A percentile compares a stretch with the other conserved stretches of the same genome.
Evolutionary conservation across 2,888 invertebrate genomes (phyloP).

Genomic region (Rhagium mordax): DNA sequence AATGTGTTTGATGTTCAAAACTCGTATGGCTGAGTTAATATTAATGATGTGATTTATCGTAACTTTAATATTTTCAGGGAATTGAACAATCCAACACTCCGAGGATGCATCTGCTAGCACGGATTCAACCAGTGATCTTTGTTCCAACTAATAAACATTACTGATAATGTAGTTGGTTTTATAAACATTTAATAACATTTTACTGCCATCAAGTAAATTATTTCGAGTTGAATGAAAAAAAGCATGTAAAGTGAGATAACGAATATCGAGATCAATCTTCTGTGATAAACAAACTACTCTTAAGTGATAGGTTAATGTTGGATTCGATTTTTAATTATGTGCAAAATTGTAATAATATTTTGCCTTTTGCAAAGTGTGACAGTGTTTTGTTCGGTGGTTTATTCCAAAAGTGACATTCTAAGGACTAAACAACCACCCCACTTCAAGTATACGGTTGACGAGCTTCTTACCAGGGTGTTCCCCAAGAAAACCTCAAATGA

Average conservation of each 20-base stretch:
- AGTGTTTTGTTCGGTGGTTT: constrained; percentile 42
- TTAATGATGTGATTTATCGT: constrained; percentile 45
- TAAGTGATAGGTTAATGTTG: constrained; percentile 36
- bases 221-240: constrained; percentile 36
- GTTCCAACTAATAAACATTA: constrained; percentile 54
- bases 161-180: constrained; percentile 51
- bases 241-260: constrained; percentile 38
- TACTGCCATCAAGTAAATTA: constrained; percentile 29
- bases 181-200: constrained; percentile 45
- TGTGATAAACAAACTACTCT: constrained; percentile 44
- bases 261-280: constrained; percentile 31
- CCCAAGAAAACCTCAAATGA: constrained; percentile 81
- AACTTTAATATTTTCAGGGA: constrained; percentile 39
- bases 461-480: constrained; percentile 78
- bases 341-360: constrained; percentile 38
- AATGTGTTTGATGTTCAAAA: constrained; percentile 33
- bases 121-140: constrained; percentile 56
- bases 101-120: constrained; percentile 53
- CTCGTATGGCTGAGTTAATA: constrained; percentile 43
- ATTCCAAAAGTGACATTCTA: constrained; percentile 36
- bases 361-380: constrained; percentile 38
- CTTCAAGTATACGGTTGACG: constrained; percentile 75
- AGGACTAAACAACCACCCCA: constrained; percentile 30
- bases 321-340: constrained; percentile 39
- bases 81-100: constrained; percentile 29